Evolutionary conservation across 2,888 invertebrate genomes (phyloP), one percentile per base, ranked within the genome.

Genomic region (Urechis unicinctus): DNA sequence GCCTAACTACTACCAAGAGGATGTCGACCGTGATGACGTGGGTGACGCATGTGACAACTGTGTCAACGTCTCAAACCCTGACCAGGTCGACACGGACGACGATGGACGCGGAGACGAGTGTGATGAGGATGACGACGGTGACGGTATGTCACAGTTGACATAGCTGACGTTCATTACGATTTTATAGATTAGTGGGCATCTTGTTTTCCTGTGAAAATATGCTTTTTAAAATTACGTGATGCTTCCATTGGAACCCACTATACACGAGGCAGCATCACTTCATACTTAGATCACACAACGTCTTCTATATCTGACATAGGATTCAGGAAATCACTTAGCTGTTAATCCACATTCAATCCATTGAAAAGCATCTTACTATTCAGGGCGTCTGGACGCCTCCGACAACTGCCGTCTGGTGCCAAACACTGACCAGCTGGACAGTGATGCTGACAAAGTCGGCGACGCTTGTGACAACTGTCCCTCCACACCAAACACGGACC

Each of bases 61-160:
- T 69, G 85, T 86, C 0, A 78, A 82, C 17, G 85, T 87, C 0
- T 92, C 94, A 0, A 96, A 96, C 80, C 94, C 70, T 56, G 53
- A 91, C 89, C 80, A 85, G 59, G 86, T 71, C 57, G 73, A 75
- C 55, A 86, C 66, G 2, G 74, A 75, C 53, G 36, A 53, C 0
- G 75, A 75, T 48, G 70, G 69, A 2, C 53, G 68, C n/a, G n/a
- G 9, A 9, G 36, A 36, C 66, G 79, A 86, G 43, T 84, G 89
- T 0, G 95, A 95, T 80, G 85, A 88, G 48, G 88, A 91, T 72
- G 82, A 86, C 55, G 94, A 95, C 73, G 86, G 87, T 0, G 93
- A 95, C 73, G 81, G 80, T 88, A 86, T 91, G 67, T 84, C 86
- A 1, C 78, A 85, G 2, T 74, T 74, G 2, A 70, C 73, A 49